Percentiles rank a stretch among this genome's conserved stretches.
Evolutionary conservation across 2,113 vertebrate species (phyloP).

Genomic region (Nycticebus coucang): DNA sequence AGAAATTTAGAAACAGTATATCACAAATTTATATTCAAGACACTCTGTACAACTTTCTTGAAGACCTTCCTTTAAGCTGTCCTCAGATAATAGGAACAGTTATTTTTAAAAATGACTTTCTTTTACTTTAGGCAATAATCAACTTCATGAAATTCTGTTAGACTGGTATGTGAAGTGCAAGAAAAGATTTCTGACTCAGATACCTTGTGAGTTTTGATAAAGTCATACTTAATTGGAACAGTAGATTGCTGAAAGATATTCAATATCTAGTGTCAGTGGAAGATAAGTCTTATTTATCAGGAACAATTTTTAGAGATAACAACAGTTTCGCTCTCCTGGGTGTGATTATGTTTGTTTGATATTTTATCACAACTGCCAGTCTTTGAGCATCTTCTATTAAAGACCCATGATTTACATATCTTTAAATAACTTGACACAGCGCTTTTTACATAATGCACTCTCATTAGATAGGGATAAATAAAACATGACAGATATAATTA

Average conservation of each 20-base stretch:
- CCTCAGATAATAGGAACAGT: neutral
- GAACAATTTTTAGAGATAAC: neutral
- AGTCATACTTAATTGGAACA: neutral
- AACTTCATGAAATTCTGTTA: neutral
- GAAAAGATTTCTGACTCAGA: neutral
- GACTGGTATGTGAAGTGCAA: neutral
- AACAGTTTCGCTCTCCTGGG: neutral
- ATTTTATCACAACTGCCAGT: neutral
- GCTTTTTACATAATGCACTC: too few species aligned
- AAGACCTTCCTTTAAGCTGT: neutral
- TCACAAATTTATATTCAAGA: constrained; percentile 4
- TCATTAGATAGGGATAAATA: too few species aligned
- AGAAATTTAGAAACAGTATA: neutral
- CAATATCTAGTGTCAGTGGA: neutral
- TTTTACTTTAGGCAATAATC: neutral
- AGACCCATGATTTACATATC: neutral
- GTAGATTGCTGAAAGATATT: neutral
- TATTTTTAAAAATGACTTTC: neutral
- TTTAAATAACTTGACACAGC: neutral
- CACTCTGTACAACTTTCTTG: neutral
- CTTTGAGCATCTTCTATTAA: neutral
- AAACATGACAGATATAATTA: too few species aligned
- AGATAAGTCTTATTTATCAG: neutral
- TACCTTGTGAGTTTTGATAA: neutral
- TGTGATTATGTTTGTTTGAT: neutral